Conservation (phyloP, 2,888 invertebrate genomes). For the Tenthredo notha region DNA sequence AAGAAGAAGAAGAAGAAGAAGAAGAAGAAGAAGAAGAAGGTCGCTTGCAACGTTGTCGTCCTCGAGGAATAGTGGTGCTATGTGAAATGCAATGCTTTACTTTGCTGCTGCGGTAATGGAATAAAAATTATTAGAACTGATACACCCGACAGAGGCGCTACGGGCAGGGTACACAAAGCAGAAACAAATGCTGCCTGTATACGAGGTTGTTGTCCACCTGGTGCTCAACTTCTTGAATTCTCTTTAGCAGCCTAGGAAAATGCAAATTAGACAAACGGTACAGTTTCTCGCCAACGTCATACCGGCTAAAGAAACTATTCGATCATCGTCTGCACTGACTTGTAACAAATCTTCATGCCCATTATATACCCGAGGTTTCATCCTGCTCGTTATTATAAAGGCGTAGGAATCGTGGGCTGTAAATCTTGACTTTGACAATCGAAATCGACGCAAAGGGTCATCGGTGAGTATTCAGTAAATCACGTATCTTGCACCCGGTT, state of each 20-base stretch:
- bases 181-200: constrained; percentile 18
- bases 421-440: constrained; percentile 1
- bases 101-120: not conserved
- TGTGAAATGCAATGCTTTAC: constrained; percentile 20
- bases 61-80: constrained; percentile 10
- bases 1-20: constrained; percentile 31
- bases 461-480: constrained; percentile 25
- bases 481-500: not conserved
- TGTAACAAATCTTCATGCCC: constrained; percentile 20
- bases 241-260: constrained; percentile 56
- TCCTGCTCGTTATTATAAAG: not conserved
- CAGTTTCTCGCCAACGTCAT: constrained; percentile 64
- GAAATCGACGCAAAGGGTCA: not conserved
- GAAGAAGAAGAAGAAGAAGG: constrained; percentile 11
- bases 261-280: constrained; percentile 75
- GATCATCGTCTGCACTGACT: constrained; percentile 26
- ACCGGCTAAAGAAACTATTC: constrained; percentile 5
- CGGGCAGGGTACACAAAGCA: constrained; percentile 19
- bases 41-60: constrained; percentile 1
- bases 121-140: constrained; percentile 35
- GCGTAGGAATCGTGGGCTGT: not conserved
- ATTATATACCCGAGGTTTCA: constrained; percentile 5
- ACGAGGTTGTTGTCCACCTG: constrained; percentile 2
- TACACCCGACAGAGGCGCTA: constrained; percentile 12
- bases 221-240: constrained; percentile 34